A percentile compares a stretch with the other conserved stretches of the same genome.
Evolutionary conservation across 2,888 invertebrate genomes (phyloP).

Genomic region (Orthosia incerta): DNA sequence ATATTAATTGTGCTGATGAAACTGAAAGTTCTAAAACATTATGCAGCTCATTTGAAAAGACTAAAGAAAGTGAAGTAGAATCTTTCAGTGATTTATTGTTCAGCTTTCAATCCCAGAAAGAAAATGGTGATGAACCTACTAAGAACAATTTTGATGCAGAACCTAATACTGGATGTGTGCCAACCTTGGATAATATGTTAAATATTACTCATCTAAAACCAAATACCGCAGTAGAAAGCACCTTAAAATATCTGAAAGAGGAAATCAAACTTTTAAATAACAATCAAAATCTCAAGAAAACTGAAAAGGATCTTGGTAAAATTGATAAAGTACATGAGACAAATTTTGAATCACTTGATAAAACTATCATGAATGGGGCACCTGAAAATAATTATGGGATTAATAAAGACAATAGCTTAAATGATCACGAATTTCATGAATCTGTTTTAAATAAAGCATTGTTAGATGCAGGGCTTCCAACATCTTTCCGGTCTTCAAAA

Average conservation of each 20-base stretch:
- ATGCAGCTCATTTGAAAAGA: conserved; percentile 69
- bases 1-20: conserved; percentile 47
- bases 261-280: conserved; percentile 20
- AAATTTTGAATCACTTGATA: conserved; percentile 2
- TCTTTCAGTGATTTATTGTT: conserved; percentile 76
- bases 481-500: conserved; percentile 71
- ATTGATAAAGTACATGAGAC: background rate
- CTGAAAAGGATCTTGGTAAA: conserved; percentile 3
- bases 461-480: conserved; percentile 72
- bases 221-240: conserved; percentile 32
- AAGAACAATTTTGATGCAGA: conserved; percentile 1
- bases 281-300: conserved; percentile 8
- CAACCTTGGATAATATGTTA: conserved; percentile 3
- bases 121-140: conserved; percentile 4
- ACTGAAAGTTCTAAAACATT: conserved; percentile 61
- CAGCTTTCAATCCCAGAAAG: conserved; percentile 71
- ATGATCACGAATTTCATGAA: conserved; percentile 41
- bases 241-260: conserved; percentile 20
- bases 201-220: conserved; percentile 4
- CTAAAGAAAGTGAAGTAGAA: conserved; percentile 65
- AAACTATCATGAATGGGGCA: background rate
- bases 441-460: conserved; percentile 57
- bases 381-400: background rate
- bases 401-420: background rate
- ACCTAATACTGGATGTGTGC: background rate